A percentile compares a stretch with the other conserved stretches of the same genome.
These are phyloP conservation scores for Tragopan temminckii DNA, from an alignment of 2,797 vertebrate species.

Conservation along the genomic window DNA sequence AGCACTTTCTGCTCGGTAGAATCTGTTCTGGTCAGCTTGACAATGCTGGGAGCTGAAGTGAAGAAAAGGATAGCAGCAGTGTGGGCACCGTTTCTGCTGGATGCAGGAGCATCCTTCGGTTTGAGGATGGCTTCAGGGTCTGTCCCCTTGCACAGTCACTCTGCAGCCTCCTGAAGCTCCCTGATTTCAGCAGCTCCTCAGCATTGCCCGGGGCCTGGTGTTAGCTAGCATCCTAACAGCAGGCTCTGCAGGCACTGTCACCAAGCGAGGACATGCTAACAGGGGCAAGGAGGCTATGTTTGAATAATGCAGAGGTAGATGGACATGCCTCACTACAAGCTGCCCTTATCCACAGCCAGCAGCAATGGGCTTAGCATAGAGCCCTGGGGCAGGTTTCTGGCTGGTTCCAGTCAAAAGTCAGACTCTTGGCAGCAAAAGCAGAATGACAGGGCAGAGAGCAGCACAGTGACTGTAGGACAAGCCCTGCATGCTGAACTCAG, in stretches of 20 bases:
- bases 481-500: neutral
- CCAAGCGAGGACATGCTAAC: accelerated
- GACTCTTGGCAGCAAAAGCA: accelerated
- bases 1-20: neutral
- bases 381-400: neutral
- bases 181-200: neutral
- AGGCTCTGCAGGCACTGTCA: neutral
- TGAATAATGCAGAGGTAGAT: neutral
- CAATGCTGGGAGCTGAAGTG: neutral
- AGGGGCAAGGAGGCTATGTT: neutral
- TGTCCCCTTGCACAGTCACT: neutral
- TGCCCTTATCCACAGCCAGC: neutral
- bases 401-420: neutral
- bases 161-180: neutral
- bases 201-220: neutral
- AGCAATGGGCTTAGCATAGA: neutral
- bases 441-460: neutral
- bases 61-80: neutral
- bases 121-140: neutral
- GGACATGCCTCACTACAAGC: neutral
- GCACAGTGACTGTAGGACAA: neutral
- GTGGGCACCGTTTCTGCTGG: accelerated
- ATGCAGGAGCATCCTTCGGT: neutral
- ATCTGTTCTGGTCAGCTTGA: neutral
- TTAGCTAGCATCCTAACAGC: neutral